phyloP scores from a whole-genome alignment of 2,797 vertebrate genomes.

The Crocidura indochinensis region DNA sequence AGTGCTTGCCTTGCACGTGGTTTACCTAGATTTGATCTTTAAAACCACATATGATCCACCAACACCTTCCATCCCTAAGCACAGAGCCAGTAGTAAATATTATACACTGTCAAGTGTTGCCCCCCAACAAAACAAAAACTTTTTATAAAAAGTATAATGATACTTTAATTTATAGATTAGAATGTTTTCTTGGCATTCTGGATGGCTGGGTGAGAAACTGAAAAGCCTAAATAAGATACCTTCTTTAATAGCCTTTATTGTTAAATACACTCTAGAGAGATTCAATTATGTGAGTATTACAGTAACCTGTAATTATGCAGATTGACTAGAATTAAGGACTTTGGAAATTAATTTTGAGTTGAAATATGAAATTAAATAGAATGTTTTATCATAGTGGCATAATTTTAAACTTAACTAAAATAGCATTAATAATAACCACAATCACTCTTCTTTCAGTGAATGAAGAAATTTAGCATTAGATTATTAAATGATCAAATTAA shows the following conservation, averaged over 20 bases:
- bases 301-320: conserved; percentile 84
- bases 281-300: conserved; percentile 75
- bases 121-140: too few species aligned
- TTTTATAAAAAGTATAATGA: too few species aligned
- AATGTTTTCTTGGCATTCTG: conserved; percentile 37
- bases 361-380: conserved; percentile 87
- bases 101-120: too few species aligned
- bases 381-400: conserved; percentile 87
- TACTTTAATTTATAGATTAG: conserved; percentile 39
- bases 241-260: conserved; percentile 61
- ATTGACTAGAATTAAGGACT: conserved; percentile 84
- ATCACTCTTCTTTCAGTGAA: conserved; percentile 86
- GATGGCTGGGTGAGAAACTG: conserved; percentile 9
- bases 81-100: too few species aligned
- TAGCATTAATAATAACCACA: conserved; percentile 87
- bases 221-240: conserved; percentile 44
- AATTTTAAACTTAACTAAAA: conserved; percentile 89
- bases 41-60: too few species aligned
- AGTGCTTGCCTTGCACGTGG: too few species aligned
- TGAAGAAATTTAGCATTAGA: conserved; percentile 86
- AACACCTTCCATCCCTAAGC: too few species aligned
- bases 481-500: conserved; percentile 88
- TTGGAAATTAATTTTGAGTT: conserved; percentile 88
- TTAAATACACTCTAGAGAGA: conserved; percentile 69
- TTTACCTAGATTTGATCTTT: too few species aligned